Evolutionary conservation across 2,113 vertebrate species (phyloP).

Genomic region (Daphoenositta chrysoptera): DNA sequence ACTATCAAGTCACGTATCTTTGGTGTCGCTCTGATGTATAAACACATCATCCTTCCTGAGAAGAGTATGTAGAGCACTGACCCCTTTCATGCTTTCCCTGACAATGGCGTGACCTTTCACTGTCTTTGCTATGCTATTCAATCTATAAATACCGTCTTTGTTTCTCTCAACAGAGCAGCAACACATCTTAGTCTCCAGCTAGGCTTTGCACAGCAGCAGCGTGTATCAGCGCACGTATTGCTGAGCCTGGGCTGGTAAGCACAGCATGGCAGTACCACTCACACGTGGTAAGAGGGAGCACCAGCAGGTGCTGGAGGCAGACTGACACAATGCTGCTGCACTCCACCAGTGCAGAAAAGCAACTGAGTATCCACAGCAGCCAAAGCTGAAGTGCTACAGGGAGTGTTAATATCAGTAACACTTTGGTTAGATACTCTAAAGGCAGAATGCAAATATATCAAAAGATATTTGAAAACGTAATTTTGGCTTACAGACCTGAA

Average conservation of each 20-base stretch:
- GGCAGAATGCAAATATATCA: not conserved
- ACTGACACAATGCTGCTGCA: not conserved
- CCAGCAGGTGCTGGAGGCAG: not conserved
- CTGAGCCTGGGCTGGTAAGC: not conserved
- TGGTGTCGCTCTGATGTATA: not conserved
- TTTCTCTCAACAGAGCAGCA: not conserved
- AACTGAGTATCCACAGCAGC: not conserved
- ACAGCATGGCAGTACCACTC: rapidly evolving
- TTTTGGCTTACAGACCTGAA: not conserved
- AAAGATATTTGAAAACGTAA: not conserved
- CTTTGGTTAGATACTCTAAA: not conserved
- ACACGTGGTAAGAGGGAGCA: rapidly evolving
- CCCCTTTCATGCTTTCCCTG: not conserved
- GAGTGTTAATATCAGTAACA: not conserved
- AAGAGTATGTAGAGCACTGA: not conserved
- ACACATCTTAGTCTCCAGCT: not conserved
- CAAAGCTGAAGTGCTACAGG: not conserved
- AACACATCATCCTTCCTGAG: not conserved
- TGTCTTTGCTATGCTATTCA: not conserved
- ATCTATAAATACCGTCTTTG: not conserved
- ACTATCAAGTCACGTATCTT: not conserved
- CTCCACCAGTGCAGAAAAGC: not conserved
- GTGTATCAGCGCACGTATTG: rapidly evolving
- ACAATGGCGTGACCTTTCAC: not conserved
- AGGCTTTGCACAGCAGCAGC: not conserved